Percentiles rank a stretch among this genome's conserved stretches.
These are phyloP conservation scores for Ambastaia sidthimunki DNA, from an alignment of 2,797 vertebrate genomes.

Conservation along the genomic window DNA sequence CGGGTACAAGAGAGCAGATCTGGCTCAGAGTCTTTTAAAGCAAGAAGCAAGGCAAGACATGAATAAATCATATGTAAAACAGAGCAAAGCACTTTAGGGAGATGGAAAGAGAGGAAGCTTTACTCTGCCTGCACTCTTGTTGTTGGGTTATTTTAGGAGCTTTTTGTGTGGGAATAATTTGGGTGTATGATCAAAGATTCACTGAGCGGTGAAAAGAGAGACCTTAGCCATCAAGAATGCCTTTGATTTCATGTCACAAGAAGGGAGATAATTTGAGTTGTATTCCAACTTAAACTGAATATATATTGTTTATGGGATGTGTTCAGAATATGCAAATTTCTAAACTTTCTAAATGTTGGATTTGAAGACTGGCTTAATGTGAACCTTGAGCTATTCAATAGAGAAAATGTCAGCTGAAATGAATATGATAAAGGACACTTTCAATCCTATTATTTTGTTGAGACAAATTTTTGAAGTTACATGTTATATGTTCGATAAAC, in stretches of 20 bases:
- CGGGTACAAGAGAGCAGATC: conserved; percentile 42
- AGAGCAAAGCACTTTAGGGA: conserved; percentile 37
- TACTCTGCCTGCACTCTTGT: conserved; percentile 12
- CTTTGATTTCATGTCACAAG: neutral
- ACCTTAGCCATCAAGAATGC: neutral
- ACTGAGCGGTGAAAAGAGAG: neutral
- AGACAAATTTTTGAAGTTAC: too few relatives aligned
- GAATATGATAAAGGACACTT: too few relatives aligned
- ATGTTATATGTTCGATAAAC: too few relatives aligned
- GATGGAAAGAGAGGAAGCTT: conserved; percentile 10
- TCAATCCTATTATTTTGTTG: too few relatives aligned
- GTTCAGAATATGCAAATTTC: too few relatives aligned
- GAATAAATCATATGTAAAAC: conserved; percentile 62
- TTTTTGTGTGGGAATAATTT: conserved; percentile 8
- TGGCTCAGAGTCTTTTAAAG: conserved; percentile 42
- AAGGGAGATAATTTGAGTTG: neutral
- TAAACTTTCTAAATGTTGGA: too few relatives aligned
- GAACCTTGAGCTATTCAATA: too few relatives aligned
- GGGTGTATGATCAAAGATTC: conserved; percentile 8
- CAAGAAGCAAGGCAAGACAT: conserved; percentile 42
- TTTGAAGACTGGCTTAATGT: too few relatives aligned
- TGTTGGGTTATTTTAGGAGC: conserved; percentile 14
- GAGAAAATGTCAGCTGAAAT: too few relatives aligned
- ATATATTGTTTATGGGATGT: too few relatives aligned
- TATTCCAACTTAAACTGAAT: neutral